phyloP scores from a whole-genome alignment of 2,113 vertebrate genomes.

The Ivindomyrus marchei region DNA sequence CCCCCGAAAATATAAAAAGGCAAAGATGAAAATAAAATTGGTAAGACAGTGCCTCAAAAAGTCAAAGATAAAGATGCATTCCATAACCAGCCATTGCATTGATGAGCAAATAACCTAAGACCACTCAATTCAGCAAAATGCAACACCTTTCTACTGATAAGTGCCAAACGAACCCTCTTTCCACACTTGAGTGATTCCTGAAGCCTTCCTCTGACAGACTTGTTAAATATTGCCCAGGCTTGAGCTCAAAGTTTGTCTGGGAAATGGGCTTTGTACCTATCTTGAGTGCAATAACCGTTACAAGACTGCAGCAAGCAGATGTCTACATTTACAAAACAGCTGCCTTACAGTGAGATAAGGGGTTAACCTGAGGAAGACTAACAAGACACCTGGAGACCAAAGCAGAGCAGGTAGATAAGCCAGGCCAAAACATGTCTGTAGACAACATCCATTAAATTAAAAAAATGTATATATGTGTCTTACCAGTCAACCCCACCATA shows the following conservation, averaged over 20 bases:
- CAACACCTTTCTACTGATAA: constrained; percentile 11
- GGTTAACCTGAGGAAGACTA: not conserved
- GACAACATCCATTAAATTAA: not conserved
- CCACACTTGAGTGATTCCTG: not conserved
- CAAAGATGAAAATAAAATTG: not conserved
- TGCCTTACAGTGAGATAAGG: not conserved
- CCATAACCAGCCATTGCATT: not conserved
- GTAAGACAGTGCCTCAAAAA: not conserved
- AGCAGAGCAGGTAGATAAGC: constrained; percentile 7
- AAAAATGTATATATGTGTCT: not conserved
- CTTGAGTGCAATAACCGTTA: constrained; percentile 9
- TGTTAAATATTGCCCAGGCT: constrained; percentile 35
- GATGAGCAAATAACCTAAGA: constrained; percentile 9
- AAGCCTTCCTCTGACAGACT: constrained; percentile 14
- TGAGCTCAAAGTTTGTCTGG: constrained; percentile 35
- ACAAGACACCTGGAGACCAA: not conserved
- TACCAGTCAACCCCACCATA: not conserved
- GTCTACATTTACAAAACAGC: constrained; percentile 14
- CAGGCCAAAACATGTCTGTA: constrained; percentile 5
- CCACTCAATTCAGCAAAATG: not conserved
- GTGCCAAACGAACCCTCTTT: constrained; percentile 20
- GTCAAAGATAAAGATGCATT: not conserved
- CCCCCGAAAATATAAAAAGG: not conserved
- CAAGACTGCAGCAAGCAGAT: constrained; percentile 18
- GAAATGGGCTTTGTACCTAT: constrained; percentile 13